These are phyloP conservation scores for Aplysina aerophoba DNA, from an alignment of 37 sponge, comb jelly and placozoan genomes.

Conservation along the genomic window DNA sequence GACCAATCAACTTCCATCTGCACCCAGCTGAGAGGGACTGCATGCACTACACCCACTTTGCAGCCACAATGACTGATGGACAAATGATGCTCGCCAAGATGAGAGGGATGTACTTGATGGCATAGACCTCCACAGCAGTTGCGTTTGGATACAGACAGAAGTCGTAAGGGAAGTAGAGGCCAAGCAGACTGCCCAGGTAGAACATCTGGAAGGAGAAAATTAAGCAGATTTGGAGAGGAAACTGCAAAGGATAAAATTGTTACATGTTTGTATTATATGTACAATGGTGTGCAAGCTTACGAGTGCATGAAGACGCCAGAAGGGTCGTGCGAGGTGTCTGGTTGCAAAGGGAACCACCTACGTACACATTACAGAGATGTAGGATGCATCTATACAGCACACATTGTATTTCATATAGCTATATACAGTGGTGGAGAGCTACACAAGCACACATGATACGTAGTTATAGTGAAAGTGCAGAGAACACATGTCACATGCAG, in stretches of 20 bases:
- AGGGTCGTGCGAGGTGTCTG: not conserved
- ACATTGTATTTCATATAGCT: constrained; percentile 34
- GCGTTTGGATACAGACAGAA: constrained; percentile 72
- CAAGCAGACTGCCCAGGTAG: constrained; percentile 61
- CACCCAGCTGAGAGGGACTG: not conserved
- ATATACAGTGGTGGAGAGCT: too few relatives aligned
- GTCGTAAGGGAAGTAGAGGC: constrained; percentile 84
- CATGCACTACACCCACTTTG: constrained; percentile 34
- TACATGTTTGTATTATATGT: too few relatives aligned
- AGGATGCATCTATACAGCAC: too few relatives aligned
- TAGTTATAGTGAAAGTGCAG: too few relatives aligned
- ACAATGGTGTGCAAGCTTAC: constrained; percentile 3
- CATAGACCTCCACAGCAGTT: constrained; percentile 54
- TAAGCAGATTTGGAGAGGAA: too few relatives aligned
- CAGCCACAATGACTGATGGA: not conserved
- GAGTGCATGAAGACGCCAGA: not conserved
- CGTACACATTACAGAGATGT: too few relatives aligned
- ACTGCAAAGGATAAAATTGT: too few relatives aligned
- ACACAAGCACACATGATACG: too few relatives aligned
- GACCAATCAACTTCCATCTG: not conserved
- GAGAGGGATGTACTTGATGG: constrained; percentile 66
- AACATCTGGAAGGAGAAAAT: constrained; percentile 41
- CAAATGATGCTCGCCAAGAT: constrained; percentile 38
- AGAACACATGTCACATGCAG: too few relatives aligned
- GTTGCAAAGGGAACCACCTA: not conserved